Evolutionary conservation across 2,888 invertebrate species (phyloP), one percentile per base, ranked within the genome.

Genomic region (Leptinotarsa peninsularis): DNA sequence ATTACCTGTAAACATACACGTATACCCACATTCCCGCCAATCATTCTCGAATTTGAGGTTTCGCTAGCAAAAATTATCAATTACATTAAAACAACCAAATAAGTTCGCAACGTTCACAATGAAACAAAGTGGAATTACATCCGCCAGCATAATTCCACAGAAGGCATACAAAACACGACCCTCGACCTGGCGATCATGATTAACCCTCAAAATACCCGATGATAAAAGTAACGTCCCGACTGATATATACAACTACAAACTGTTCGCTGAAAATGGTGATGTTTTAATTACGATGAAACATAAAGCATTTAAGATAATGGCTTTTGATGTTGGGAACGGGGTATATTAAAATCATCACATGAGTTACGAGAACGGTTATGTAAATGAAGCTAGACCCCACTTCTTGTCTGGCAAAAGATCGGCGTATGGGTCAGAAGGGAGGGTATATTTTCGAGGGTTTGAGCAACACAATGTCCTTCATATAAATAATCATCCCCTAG

Each of bases 241-340:
- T 73, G 70, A 71, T 71, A 73, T 67, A 69, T 33, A 68, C 27
- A 50, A 52, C 52, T 52, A 70, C 69, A 56, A 69, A 69, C 27
- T n/a, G 56, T 17, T 4, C 58, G 49, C 70, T 58, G 69, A 74
- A 76, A 76, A 76, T 74, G 74, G 73, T 76, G 72, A 73, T 77
- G 77, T 75, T 73, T 82, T 82, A 81, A 79, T 80, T 80, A 80
- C 78, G 74, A 5, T 78, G 78, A 79, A 76, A 77, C 80, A 81
- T 81, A 80, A 81, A 82, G 82, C 82, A 79, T 81, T 82, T 81
- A 81, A 80, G 81, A 81, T 81, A 81, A 82, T 82, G 75, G 81
- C 80, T 81, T 81, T 82, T 81, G 81, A 81, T 81, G 81, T 78
- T 78, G 79, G 78, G 73, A 80, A 78, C 77, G 67, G 82, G 81